Conservation (phyloP, 2,113 vertebrate species). For the Ictalurus punctatus region DNA sequence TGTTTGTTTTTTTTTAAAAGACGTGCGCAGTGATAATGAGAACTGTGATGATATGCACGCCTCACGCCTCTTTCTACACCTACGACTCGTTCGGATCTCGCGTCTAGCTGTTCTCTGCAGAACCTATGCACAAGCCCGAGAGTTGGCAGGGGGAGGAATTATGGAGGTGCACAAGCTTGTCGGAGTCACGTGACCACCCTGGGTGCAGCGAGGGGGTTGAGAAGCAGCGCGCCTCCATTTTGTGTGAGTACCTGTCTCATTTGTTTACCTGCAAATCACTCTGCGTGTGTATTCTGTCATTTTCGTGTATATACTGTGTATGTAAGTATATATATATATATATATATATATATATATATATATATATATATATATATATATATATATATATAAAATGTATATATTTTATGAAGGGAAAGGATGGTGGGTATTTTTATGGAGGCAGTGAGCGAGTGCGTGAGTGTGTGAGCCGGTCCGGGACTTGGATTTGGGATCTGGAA, state of each 20-base stretch:
- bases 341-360: slow-evolving; percentile 32
- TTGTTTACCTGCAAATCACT: slow-evolving; percentile 66
- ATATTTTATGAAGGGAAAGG: slow-evolving; percentile 11
- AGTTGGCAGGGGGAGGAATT: slow-evolving; percentile 38
- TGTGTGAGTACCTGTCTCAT: slow-evolving; percentile 74
- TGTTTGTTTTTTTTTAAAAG: background rate
- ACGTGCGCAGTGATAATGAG: background rate
- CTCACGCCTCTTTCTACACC: background rate
- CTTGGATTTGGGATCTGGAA: background rate
- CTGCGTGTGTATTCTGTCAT: slow-evolving; percentile 38
- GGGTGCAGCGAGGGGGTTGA: slow-evolving; percentile 62
- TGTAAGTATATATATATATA: slow-evolving; percentile 8
- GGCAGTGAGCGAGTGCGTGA: background rate
- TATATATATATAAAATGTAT: slow-evolving; percentile 36
- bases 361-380: slow-evolving; percentile 24
- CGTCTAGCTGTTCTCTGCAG: background rate
- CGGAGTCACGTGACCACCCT: slow-evolving; percentile 70
- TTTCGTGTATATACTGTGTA: too few relatives aligned
- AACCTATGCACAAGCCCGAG: background rate
- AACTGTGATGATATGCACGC: background rate
- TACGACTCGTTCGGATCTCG: background rate
- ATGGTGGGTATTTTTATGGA: background rate
- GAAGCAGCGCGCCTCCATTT: slow-evolving; percentile 74
- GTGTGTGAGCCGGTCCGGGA: background rate
- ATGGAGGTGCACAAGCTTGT: slow-evolving; percentile 56